These are phyloP conservation scores for Anthrax anthrax DNA, from an alignment of 2,888 invertebrate genomes.

Conservation along the genomic window DNA sequence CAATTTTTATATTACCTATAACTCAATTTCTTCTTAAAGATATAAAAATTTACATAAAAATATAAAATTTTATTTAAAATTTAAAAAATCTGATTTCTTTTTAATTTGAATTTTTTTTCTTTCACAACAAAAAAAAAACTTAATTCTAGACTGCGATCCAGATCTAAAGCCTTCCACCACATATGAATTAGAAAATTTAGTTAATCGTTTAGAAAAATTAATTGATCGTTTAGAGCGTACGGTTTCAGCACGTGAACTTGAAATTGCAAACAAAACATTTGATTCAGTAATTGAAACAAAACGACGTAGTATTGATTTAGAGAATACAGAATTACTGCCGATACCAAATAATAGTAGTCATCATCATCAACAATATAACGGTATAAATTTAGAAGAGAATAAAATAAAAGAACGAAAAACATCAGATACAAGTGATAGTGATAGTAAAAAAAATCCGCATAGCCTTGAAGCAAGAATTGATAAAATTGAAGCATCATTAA, in stretches of 20 bases:
- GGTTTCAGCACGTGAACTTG: constrained; percentile 24
- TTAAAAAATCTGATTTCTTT: background rate
- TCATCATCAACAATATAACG: no score
- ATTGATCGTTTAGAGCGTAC: constrained; percentile 55
- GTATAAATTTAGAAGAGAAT: background rate
- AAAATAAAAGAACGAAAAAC: no score
- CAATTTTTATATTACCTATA: no score
- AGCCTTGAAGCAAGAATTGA: constrained; percentile 17
- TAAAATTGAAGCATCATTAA: constrained; percentile 20
- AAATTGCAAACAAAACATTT: constrained; percentile 24
- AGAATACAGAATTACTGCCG: constrained; percentile 20
- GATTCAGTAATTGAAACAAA: constrained; percentile 20
- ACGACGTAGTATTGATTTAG: constrained; percentile 21
- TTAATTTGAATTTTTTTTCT: background rate
- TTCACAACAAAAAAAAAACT: background rate
- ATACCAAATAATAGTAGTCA: constrained; percentile 15
- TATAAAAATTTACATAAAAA: background rate
- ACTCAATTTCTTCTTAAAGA: no score
- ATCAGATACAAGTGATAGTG: no score
- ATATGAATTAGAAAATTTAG: constrained; percentile 50
- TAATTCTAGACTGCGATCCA: constrained; percentile 35
- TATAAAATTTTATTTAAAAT: background rate
- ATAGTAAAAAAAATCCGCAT: no score
- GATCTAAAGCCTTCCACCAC: constrained; percentile 38
- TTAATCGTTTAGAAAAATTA: constrained; percentile 59